Conservation (phyloP, 2,113 vertebrate genomes). For the Odontesthes bonariensis region DNA sequence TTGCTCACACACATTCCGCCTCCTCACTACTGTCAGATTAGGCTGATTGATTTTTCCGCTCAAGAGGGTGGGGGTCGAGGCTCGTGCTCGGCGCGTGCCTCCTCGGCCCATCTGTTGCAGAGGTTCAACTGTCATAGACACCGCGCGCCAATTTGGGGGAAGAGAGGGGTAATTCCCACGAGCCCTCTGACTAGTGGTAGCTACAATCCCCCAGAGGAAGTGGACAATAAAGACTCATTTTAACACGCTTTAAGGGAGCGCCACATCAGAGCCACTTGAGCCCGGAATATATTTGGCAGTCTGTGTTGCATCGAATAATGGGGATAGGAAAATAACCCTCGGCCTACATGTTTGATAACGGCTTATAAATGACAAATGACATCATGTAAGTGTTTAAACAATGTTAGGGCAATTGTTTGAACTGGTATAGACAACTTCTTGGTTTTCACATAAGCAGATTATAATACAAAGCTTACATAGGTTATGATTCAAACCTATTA, state of each 20-base stretch:
- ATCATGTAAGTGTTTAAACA: too few relatives aligned
- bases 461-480: too few relatives aligned
- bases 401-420: too few relatives aligned
- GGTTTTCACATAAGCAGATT: too few relatives aligned
- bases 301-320: background rate
- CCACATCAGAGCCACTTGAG: background rate
- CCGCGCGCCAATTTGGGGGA: constrained; percentile 37
- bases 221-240: constrained; percentile 30
- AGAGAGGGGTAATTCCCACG: constrained; percentile 48
- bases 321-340: background rate
- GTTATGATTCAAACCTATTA: too few relatives aligned
- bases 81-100: constrained; percentile 84
- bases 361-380: too few relatives aligned
- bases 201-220: constrained; percentile 62
- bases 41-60: constrained; percentile 50
- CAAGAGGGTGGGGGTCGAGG: background rate
- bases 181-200: constrained; percentile 31
- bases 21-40: constrained; percentile 19
- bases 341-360: background rate
- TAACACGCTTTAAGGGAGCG: constrained; percentile 10
- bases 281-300: background rate
- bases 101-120: constrained; percentile 69
- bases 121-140: constrained; percentile 73
- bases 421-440: too few relatives aligned
- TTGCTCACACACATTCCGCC: background rate